Percentiles rank a stretch among this genome's conserved stretches.
Conservation (phyloP, 1,140 invertebrate genomes). For the Drosophila guanche region DNA sequence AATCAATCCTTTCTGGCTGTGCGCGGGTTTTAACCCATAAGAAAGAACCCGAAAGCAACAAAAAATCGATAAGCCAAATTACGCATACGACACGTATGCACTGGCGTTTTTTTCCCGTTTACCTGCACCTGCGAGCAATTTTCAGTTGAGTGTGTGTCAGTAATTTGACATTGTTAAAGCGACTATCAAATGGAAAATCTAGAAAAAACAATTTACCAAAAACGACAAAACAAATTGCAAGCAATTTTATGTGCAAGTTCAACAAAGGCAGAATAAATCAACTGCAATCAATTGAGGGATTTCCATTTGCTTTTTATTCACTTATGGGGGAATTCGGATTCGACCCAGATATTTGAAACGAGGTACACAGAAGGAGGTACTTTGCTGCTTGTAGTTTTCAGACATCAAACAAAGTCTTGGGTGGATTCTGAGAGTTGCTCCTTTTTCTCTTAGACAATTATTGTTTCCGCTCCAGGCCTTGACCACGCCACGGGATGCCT, state of each 20-base stretch:
- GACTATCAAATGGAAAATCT: constrained; percentile 9
- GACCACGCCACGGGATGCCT: constrained; percentile 5
- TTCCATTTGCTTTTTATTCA: constrained; percentile 3
- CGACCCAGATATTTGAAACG: too few relatives aligned
- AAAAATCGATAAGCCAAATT: constrained; percentile 71
- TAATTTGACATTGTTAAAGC: constrained; percentile 51
- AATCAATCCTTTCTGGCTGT: constrained; percentile 24
- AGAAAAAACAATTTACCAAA: constrained; percentile 29
- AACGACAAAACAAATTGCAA: constrained; percentile 58
- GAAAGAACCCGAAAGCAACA: not conserved
- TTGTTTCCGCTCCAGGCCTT: constrained; percentile 21
- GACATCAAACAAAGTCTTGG: not conserved
- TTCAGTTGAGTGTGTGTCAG: constrained; percentile 34
- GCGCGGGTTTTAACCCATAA: constrained; percentile 6
- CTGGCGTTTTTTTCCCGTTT: constrained; percentile 23
- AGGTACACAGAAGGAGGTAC: too few relatives aligned
- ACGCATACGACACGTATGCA: constrained; percentile 74
- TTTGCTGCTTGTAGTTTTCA: too few relatives aligned
- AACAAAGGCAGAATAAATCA: constrained; percentile 21
- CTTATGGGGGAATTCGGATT: too few relatives aligned
- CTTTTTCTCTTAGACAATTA: constrained; percentile 19
- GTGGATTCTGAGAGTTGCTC: constrained; percentile 25
- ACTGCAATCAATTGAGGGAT: constrained; percentile 57
- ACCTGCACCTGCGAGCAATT: constrained; percentile 44
- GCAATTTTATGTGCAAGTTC: constrained; percentile 36